phyloP scores from a whole-genome alignment of 2,888 invertebrate species.

The Masnerella sp. region DNA sequence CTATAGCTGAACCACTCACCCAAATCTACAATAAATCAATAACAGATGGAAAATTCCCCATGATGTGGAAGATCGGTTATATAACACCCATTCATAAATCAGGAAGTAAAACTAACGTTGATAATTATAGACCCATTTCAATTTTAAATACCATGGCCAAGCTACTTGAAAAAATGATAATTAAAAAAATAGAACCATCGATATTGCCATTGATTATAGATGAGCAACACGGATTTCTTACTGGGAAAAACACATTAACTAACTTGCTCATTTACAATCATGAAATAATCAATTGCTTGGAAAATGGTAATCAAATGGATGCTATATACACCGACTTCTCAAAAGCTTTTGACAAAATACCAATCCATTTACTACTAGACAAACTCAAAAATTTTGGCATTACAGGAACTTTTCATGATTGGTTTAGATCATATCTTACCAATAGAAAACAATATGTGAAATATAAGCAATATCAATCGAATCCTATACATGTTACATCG shows the following conservation, averaged over 20 bases:
- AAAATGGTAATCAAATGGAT: background rate
- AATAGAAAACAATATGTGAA: background rate
- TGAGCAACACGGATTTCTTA: background rate
- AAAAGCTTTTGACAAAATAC: slow-evolving; percentile 1
- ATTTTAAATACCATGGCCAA: slow-evolving; percentile 1
- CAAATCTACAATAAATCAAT: background rate
- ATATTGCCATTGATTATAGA: background rate
- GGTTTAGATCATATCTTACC: background rate
- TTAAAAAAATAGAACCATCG: background rate
- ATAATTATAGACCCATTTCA: no score
- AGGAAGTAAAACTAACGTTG: no score
- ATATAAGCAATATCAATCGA: background rate
- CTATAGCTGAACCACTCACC: background rate
- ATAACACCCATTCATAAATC: background rate
- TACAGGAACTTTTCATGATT: background rate
- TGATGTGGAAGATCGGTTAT: background rate
- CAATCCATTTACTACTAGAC: background rate
- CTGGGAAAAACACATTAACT: background rate
- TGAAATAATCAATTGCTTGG: background rate
- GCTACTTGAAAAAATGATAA: background rate
- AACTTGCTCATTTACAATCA: background rate
- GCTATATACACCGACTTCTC: slow-evolving; percentile 1
- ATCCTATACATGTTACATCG: background rate
- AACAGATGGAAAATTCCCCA: no score
- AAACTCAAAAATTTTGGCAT: background rate